phyloP scores from a whole-genome alignment of 2,797 vertebrate species.

The Onychomys leucogaster region DNA sequence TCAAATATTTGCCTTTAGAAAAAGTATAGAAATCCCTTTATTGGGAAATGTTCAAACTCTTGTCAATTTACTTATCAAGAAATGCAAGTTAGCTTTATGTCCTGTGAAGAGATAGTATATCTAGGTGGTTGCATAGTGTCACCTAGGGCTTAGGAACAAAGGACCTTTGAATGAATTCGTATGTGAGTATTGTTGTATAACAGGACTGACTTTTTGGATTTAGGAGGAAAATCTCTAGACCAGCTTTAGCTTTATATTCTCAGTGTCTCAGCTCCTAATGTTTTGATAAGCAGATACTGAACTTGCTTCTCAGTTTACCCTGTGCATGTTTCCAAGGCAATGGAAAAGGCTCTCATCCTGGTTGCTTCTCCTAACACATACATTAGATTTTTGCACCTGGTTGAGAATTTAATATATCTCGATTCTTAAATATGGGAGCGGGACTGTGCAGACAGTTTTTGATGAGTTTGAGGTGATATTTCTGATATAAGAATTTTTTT shows the following conservation, averaged over 20 bases:
- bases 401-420: neutral
- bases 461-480: neutral
- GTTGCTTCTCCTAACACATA: neutral
- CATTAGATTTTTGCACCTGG: neutral
- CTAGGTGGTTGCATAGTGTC: neutral
- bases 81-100: neutral
- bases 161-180: neutral
- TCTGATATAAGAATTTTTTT: neutral
- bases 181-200: neutral
- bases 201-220: neutral
- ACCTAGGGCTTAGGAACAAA: neutral
- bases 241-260: conserved; percentile 5
- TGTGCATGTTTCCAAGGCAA: neutral
- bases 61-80: neutral
- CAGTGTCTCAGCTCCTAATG: neutral
- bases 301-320: neutral
- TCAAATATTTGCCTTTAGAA: neutral
- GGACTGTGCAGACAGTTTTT: neutral
- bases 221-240: neutral
- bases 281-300: conserved; percentile 21
- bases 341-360: neutral
- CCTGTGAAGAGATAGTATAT: neutral
- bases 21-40: neutral
- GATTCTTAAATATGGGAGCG: neutral
- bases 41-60: neutral